A percentile compares a stretch with the other conserved stretches of the same genome.
These are phyloP conservation scores for Paracanthobrama guichenoti DNA, from an alignment of 2,113 vertebrate species.

Conservation along the genomic window DNA sequence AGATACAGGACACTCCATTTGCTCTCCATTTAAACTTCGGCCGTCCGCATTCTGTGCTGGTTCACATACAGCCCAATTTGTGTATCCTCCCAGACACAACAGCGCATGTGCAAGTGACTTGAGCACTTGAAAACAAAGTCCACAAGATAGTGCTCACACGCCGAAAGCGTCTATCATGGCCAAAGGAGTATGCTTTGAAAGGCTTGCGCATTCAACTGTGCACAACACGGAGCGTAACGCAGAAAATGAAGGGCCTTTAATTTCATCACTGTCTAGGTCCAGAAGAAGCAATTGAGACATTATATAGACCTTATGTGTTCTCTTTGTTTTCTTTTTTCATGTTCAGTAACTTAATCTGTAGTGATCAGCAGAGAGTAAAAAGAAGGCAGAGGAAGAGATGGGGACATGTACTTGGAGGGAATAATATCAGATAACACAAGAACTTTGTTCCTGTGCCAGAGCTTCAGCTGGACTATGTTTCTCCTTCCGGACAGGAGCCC, in stretches of 20 bases:
- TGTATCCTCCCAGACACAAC: too few species aligned
- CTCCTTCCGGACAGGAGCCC: constrained; percentile 10
- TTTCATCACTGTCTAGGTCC: neutral
- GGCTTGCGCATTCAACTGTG: too few species aligned
- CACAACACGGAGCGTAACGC: too few species aligned
- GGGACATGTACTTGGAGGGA: neutral
- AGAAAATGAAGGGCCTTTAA: neutral
- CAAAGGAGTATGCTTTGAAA: too few species aligned
- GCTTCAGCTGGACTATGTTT: constrained; percentile 3
- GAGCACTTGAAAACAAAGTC: too few species aligned
- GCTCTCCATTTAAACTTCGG: neutral
- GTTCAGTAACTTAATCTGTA: neutral
- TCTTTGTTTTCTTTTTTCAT: neutral
- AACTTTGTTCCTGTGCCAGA: constrained; percentile 9
- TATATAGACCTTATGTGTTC: neutral
- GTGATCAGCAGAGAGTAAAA: constrained; percentile 7
- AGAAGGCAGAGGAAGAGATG: neutral
- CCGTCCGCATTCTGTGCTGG: too few species aligned
- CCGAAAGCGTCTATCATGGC: too few species aligned
- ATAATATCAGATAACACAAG: constrained; percentile 12
- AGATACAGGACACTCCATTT: neutral
- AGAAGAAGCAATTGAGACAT: neutral
- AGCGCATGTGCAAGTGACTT: too few species aligned
- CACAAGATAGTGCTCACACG: too few species aligned
- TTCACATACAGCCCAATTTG: too few species aligned